Evolutionary conservation across 2,797 vertebrate genomes (phyloP).

Genomic region (Lepus townsendii): DNA sequence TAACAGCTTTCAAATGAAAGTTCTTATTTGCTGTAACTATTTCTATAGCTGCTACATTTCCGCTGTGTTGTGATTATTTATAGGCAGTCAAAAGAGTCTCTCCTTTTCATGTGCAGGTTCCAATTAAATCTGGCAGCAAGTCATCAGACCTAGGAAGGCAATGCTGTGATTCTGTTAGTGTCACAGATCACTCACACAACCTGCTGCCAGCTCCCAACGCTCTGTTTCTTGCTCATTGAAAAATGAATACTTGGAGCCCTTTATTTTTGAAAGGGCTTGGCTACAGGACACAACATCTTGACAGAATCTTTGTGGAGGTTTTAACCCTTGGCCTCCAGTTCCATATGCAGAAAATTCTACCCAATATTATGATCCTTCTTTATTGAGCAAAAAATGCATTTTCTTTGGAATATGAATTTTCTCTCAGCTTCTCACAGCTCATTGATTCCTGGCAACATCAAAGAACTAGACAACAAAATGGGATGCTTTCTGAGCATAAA

Average conservation of each 20-base stretch:
- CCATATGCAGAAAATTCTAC: background rate
- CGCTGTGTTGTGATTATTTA: constrained; percentile 71
- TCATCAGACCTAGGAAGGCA: constrained; percentile 62
- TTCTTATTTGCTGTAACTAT: constrained; percentile 57
- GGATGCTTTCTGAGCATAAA: constrained; percentile 67
- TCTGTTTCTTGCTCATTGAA: background rate
- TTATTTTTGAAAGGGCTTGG: background rate
- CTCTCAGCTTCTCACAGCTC: constrained; percentile 65
- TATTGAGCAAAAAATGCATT: constrained; percentile 5
- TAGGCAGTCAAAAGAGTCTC: constrained; percentile 63
- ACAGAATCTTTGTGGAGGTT: background rate
- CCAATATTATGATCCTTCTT: background rate
- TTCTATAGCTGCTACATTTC: constrained; percentile 66
- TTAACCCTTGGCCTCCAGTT: background rate
- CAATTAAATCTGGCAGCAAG: constrained; percentile 75
- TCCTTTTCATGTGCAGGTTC: constrained; percentile 69
- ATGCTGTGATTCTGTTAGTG: background rate
- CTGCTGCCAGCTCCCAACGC: background rate
- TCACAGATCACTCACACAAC: background rate
- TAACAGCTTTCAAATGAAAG: constrained; percentile 40
- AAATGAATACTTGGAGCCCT: background rate
- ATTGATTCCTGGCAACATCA: constrained; percentile 70
- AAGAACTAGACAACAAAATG: constrained; percentile 68
- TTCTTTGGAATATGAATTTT: constrained; percentile 61
- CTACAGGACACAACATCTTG: background rate